Conservation (phyloP, 2,797 vertebrate species). For the Clamator glandarius region DNA sequence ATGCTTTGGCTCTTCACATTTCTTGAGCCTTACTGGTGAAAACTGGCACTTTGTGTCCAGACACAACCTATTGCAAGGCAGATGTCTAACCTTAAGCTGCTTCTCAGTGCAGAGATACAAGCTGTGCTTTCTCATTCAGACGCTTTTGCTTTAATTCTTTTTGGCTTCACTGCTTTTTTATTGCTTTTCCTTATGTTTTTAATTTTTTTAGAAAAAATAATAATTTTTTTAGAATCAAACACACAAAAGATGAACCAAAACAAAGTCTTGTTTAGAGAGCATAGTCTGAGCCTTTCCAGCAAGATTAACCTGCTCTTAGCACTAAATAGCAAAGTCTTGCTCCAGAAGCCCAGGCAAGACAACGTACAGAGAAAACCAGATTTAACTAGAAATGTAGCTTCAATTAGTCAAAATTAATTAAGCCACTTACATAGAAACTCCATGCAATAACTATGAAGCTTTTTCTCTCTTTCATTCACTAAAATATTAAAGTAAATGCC, state of each 20-base stretch:
- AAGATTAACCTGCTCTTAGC: background rate
- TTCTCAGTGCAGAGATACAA: background rate
- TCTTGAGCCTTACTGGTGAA: conserved; percentile 26
- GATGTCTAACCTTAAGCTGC: conserved; percentile 16
- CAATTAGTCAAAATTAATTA: conserved; percentile 7
- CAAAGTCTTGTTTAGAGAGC: background rate
- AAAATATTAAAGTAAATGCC: conserved; percentile 35
- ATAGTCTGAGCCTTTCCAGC: background rate
- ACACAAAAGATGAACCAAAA: background rate
- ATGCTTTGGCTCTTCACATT: conserved; percentile 1
- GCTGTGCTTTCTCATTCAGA: background rate
- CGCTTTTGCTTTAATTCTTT: background rate
- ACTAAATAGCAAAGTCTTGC: background rate
- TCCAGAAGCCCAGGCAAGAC: background rate
- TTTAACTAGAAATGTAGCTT: background rate
- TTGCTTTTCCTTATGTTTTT: background rate
- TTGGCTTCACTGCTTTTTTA: background rate
- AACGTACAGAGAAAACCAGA: background rate
- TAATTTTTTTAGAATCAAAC: background rate
- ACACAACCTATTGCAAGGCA: background rate
- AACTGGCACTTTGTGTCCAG: conserved; percentile 35
- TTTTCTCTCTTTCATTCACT: background rate
- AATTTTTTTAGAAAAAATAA: background rate
- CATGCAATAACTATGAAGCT: background rate
- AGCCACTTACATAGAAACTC: background rate